phyloP scores from a whole-genome alignment of 2,113 vertebrate genomes.

The Menura novaehollandiae region DNA sequence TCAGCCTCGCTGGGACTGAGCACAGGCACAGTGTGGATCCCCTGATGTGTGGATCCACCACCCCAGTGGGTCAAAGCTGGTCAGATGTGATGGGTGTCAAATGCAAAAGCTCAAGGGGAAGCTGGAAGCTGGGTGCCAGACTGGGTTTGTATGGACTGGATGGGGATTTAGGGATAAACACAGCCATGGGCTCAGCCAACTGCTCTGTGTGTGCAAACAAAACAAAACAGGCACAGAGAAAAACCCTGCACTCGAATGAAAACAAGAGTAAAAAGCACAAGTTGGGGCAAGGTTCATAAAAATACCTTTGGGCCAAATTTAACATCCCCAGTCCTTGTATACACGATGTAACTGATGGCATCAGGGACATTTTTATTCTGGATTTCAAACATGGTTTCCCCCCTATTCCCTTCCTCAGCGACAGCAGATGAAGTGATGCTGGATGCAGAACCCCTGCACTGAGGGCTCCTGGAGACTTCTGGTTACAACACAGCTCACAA shows the following conservation, averaged over 20 bases:
- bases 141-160: not conserved
- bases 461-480: not conserved
- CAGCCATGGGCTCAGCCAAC: not conserved
- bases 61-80: not conserved
- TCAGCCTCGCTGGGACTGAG: not conserved
- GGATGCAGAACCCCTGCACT: not conserved
- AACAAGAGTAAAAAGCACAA: not conserved
- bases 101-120: not conserved
- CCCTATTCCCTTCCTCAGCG: not conserved
- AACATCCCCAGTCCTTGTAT: not conserved
- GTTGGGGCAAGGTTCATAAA: fast-evolving
- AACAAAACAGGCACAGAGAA: not conserved
- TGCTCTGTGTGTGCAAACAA: not conserved
- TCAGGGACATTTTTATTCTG: not conserved
- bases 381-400: not conserved
- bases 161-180: not conserved
- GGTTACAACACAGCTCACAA: not conserved
- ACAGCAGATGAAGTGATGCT: not conserved
- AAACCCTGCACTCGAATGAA: not conserved
- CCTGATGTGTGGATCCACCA: not conserved
- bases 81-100: not conserved
- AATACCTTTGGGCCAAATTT: not conserved
- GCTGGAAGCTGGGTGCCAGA: not conserved
- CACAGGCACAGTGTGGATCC: not conserved
- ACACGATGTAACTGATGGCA: not conserved